Conservation (phyloP, 2,888 invertebrate species). For the Lutraria lutraria region DNA sequence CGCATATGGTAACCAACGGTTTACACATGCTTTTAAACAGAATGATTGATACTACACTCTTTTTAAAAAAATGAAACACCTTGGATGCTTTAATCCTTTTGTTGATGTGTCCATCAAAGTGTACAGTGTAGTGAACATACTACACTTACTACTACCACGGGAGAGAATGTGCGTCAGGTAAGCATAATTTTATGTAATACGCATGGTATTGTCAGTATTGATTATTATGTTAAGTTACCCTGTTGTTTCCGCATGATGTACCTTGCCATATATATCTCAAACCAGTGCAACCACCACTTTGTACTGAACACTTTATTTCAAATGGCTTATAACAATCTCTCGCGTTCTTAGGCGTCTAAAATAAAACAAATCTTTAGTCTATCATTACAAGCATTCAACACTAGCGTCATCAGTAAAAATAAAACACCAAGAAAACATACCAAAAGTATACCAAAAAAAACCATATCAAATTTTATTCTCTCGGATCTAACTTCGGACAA, state of each 20-base stretch:
- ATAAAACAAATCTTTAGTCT: neutral
- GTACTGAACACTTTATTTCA: neutral
- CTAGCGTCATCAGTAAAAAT: neutral
- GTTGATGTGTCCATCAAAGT: neutral
- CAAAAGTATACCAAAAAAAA: no score
- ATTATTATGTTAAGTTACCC: neutral
- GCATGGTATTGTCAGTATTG: neutral
- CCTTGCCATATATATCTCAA: slow-evolving; percentile 15
- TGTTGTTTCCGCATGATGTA: slow-evolving; percentile 6
- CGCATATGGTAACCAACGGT: neutral
- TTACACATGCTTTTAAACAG: neutral
- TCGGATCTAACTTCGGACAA: neutral
- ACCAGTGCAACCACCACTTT: neutral
- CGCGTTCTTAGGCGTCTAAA: neutral
- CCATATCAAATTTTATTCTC: neutral
- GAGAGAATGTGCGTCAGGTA: neutral
- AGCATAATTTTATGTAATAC: neutral
- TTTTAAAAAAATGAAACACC: neutral
- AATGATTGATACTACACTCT: neutral
- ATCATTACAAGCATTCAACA: neutral
- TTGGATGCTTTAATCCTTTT: no score
- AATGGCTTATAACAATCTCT: slow-evolving; percentile 11
- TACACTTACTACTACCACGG: neutral
- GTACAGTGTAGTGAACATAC: neutral
- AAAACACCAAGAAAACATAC: no score